These are phyloP conservation scores for Emydoidea blandingii DNA, from an alignment of 2,797 vertebrate species.

Conservation along the genomic window DNA sequence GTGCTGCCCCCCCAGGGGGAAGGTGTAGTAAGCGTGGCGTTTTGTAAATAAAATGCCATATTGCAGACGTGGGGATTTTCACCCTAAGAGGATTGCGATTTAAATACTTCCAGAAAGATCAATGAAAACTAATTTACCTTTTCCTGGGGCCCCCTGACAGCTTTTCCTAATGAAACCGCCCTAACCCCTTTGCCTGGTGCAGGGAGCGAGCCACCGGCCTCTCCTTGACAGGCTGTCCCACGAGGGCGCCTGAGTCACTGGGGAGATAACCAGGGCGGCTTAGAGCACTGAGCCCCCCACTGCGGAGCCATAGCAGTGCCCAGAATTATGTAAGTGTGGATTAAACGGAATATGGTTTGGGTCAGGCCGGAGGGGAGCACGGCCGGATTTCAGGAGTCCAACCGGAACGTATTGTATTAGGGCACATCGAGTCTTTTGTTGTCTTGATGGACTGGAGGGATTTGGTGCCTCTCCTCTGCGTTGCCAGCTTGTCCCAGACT, in stretches of 20 bases:
- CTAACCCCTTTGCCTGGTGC: fast-evolving
- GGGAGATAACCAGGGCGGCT: not conserved
- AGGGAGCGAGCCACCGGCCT: no score
- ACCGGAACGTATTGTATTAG: no score
- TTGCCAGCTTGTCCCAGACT: not conserved
- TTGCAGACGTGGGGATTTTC: constrained; percentile 26
- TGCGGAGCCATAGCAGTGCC: no score
- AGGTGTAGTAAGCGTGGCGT: not conserved
- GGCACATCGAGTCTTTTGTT: not conserved
- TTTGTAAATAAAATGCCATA: constrained; percentile 26
- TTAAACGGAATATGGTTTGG: not conserved
- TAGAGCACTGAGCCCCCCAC: not conserved
- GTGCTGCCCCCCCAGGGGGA: not conserved
- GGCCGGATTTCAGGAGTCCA: not conserved
- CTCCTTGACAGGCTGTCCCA: not conserved
- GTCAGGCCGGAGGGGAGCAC: no score
- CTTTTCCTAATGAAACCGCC: not conserved
- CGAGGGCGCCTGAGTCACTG: not conserved
- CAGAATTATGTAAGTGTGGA: not conserved
- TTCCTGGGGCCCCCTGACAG: not conserved
- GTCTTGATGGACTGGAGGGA: not conserved
- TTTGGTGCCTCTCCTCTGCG: no score
- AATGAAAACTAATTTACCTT: constrained; percentile 37
- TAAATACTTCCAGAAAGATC: constrained; percentile 42
- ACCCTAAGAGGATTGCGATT: not conserved